These are phyloP conservation scores for Platygyra sinensis DNA, from an alignment of 64 coral and sea anemone species.

Conservation along the genomic window DNA sequence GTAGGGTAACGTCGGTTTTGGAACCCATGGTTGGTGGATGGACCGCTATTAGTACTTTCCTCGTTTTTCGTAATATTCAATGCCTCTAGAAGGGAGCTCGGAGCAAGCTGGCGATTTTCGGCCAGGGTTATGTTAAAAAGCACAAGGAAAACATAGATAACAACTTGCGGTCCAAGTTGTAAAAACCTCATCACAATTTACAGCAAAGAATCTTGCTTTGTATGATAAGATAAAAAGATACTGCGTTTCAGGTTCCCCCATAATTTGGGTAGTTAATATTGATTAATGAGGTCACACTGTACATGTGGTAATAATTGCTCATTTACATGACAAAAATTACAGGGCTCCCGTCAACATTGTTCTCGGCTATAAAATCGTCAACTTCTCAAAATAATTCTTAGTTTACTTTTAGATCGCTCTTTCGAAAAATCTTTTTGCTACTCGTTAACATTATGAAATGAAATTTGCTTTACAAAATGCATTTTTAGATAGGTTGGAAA, in stretches of 20 bases:
- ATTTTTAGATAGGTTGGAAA: neutral
- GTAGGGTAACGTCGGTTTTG: neutral
- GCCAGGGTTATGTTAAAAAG: neutral
- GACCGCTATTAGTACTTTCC: neutral
- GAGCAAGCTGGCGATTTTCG: neutral
- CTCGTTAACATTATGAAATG: neutral
- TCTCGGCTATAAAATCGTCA: neutral
- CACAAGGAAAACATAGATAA: neutral
- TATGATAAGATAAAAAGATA: neutral
- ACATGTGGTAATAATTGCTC: constrained; percentile 6
- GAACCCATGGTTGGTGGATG: neutral
- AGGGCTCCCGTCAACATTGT: neutral
- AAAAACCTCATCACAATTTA: neutral
- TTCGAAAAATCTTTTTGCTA: neutral
- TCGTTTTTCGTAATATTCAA: neutral
- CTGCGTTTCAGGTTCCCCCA: neutral
- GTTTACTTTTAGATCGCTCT: neutral
- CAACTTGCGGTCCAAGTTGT: neutral
- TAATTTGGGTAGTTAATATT: constrained; percentile 1
- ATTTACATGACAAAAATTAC: neutral
- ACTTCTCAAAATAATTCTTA: neutral
- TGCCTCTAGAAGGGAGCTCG: neutral
- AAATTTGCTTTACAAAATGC: too few relatives aligned
- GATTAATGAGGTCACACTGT: neutral
- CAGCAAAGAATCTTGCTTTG: neutral